Evolutionary conservation across 2,113 vertebrate genomes (phyloP).

Genomic region (Otolemur garnettii): DNA sequence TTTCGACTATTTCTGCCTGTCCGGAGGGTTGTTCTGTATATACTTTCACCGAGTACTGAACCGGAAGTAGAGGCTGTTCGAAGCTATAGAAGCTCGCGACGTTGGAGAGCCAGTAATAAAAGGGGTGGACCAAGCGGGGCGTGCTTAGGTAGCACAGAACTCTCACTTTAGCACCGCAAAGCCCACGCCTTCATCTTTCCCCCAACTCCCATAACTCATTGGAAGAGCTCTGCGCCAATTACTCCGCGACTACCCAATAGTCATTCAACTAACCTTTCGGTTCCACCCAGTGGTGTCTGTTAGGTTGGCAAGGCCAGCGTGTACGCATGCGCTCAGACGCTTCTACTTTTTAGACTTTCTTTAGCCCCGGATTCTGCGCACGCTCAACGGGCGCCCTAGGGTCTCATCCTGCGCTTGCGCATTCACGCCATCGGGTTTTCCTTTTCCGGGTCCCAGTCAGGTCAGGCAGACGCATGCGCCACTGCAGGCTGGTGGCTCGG

Average conservation of each 20-base stretch:
- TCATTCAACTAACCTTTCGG: not conserved
- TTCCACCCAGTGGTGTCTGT: not conserved
- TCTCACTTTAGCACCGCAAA: not conserved
- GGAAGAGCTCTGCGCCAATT: slow-evolving; percentile 11
- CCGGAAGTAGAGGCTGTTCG: slow-evolving; percentile 70
- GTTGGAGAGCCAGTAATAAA: not conserved
- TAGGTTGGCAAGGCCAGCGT: not conserved
- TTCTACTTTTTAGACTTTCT: not conserved
- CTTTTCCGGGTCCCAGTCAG: slow-evolving; percentile 80
- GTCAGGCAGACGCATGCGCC: slow-evolving; percentile 79
- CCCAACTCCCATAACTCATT: slow-evolving; percentile 40
- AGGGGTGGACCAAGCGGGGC: not conserved
- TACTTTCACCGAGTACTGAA: slow-evolving; percentile 39
- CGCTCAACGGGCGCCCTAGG: not conserved
- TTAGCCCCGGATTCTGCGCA: not conserved
- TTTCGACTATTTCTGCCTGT: slow-evolving; percentile 69
- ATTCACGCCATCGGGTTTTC: slow-evolving; percentile 43
- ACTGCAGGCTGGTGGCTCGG: slow-evolving; percentile 70
- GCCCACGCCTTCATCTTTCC: not conserved
- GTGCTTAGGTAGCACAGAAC: not conserved
- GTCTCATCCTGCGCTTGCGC: slow-evolving; percentile 67
- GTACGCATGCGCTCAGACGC: not conserved
- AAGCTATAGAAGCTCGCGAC: not conserved
- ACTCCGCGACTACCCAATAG: slow-evolving; percentile 14
- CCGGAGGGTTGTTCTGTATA: not conserved